Conservation (phyloP, 2,888 invertebrate genomes). For the Argyresthia goedartella region DNA sequence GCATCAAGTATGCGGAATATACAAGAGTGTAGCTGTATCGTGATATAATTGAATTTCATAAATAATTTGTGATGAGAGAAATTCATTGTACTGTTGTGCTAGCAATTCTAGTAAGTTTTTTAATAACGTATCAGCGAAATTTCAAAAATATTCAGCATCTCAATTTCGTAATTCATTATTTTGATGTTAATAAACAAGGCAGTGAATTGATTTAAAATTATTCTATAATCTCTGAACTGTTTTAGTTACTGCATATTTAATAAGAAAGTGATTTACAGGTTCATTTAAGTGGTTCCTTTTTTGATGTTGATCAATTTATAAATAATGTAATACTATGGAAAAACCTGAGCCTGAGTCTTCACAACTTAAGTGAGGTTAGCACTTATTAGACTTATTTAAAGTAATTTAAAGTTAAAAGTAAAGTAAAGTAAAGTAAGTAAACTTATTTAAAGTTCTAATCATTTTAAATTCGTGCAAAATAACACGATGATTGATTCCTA, state of each 20-base stretch:
- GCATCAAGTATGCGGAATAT: too few relatives aligned
- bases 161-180: background rate
- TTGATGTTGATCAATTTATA: slow-evolving; percentile 50
- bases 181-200: background rate
- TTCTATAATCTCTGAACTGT: background rate
- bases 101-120: slow-evolving; percentile 34
- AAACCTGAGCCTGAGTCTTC: slow-evolving; percentile 39
- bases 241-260: background rate
- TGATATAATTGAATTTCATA: background rate
- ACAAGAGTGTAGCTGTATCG: too few relatives aligned
- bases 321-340: slow-evolving; percentile 56
- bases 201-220: background rate
- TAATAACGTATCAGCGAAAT: background rate
- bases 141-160: background rate
- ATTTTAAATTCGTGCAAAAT: too few relatives aligned
- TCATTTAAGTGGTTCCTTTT: slow-evolving; percentile 38
- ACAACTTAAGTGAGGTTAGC: slow-evolving; percentile 57
- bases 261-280: slow-evolving; percentile 32
- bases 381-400: background rate
- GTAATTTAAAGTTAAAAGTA: too few relatives aligned
- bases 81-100: slow-evolving; percentile 31
- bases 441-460: background rate
- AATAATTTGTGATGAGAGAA: slow-evolving; percentile 23
- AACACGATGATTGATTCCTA: background rate
- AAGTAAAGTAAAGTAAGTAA: too few relatives aligned